These are phyloP conservation scores for Drosophila ustulata DNA, from an alignment of 2,888 invertebrate genomes.

Conservation along the genomic window DNA sequence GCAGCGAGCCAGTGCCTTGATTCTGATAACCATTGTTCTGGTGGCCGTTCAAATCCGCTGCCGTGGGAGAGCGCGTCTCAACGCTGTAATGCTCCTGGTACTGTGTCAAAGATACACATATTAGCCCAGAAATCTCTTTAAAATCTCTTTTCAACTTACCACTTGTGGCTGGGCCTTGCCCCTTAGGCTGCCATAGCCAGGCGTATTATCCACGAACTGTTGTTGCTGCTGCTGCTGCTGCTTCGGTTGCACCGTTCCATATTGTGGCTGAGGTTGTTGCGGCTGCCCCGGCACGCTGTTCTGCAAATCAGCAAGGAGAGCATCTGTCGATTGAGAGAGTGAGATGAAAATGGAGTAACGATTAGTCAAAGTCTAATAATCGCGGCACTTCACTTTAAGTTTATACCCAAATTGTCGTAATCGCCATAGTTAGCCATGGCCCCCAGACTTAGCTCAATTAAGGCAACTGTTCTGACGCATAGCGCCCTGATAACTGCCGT, in stretches of 20 bases:
- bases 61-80: slow-evolving; percentile 79
- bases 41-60: slow-evolving; percentile 68
- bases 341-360: background rate
- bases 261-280: slow-evolving; percentile 59
- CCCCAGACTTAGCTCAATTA: slow-evolving; percentile 18
- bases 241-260: slow-evolving; percentile 62
- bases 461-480: slow-evolving; percentile 64
- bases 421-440: slow-evolving; percentile 81
- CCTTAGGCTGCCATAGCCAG: slow-evolving; percentile 91
- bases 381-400: background rate
- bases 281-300: slow-evolving; percentile 93
- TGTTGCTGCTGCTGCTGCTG: slow-evolving; percentile 64
- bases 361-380: background rate
- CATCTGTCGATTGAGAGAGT: slow-evolving; percentile 88
- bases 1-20: slow-evolving; percentile 76
- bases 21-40: slow-evolving; percentile 79
- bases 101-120: slow-evolving; percentile 48
- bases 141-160: slow-evolving; percentile 85
- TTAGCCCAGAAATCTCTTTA: background rate
- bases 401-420: slow-evolving; percentile 82
- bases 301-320: slow-evolving; percentile 97
- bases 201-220: slow-evolving; percentile 82
- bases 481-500: slow-evolving; percentile 55
- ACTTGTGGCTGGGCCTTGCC: slow-evolving; percentile 88
- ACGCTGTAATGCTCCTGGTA: slow-evolving; percentile 83